Percentiles rank a stretch among this genome's conserved stretches.
Conservation (phyloP, 2,113 vertebrate species). For the Mus musculus region DNA sequence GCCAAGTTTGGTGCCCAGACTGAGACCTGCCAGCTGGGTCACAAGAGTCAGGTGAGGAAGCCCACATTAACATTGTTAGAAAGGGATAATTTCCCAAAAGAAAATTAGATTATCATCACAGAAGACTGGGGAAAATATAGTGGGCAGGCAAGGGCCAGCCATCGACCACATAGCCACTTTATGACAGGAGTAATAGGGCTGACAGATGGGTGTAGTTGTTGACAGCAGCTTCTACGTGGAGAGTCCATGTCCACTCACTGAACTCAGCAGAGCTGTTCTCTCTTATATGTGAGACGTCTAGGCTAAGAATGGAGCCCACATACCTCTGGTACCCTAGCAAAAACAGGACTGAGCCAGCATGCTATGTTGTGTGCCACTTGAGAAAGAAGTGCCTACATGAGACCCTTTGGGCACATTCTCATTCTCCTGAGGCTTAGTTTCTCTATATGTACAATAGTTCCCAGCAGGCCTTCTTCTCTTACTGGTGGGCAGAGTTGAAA, state of each 20-base stretch:
- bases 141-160: neutral
- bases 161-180: neutral
- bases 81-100: neutral
- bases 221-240: neutral
- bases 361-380: neutral
- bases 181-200: neutral
- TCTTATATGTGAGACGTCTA: no score
- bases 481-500: neutral
- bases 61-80: neutral
- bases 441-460: neutral
- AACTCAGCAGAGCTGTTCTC: neutral
- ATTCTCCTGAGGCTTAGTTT: neutral
- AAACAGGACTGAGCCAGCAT: neutral
- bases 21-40: neutral
- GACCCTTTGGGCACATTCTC: neutral
- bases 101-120: neutral
- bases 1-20: neutral
- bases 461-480: neutral
- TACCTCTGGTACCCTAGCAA: neutral
- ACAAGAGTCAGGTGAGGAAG: neutral
- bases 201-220: neutral
- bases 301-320: neutral
- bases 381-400: neutral
- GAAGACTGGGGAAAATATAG: neutral
- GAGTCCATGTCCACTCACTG: neutral